Percentiles rank a stretch among this genome's conserved stretches.
These are phyloP conservation scores for Ceyx margarethae DNA, from an alignment of 2,113 vertebrate species.

Conservation along the genomic window DNA sequence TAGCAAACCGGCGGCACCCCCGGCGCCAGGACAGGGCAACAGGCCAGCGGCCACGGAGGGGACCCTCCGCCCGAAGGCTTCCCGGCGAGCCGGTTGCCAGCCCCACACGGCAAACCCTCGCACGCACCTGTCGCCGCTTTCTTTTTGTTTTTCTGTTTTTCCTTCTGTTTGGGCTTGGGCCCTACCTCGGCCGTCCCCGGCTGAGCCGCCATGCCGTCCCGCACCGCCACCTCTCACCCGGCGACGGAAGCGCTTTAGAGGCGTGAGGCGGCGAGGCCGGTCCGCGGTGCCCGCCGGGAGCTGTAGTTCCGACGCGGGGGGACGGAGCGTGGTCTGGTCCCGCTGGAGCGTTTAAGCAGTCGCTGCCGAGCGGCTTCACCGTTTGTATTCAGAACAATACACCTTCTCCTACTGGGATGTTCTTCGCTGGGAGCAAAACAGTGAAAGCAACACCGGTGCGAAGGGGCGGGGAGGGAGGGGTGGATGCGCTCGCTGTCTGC, in stretches of 20 bases:
- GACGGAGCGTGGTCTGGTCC: too few relatives aligned
- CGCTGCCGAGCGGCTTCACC: fast-evolving
- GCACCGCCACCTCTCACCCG: not conserved
- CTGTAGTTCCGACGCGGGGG: not conserved
- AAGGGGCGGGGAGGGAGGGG: too few relatives aligned
- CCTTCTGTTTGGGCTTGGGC: not conserved
- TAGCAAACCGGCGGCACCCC: not conserved
- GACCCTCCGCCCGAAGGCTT: not conserved
- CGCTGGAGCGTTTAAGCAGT: too few relatives aligned
- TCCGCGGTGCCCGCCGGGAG: not conserved
- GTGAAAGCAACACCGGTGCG: not conserved
- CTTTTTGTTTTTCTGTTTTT: not conserved
- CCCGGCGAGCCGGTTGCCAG: too few relatives aligned
- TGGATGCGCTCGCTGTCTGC: too few relatives aligned
- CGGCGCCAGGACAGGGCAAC: too few relatives aligned
- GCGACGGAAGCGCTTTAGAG: not conserved
- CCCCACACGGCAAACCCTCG: not conserved
- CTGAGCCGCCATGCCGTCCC: constrained; percentile 11
- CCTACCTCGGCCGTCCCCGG: fast-evolving
- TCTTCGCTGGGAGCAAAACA: not conserved
- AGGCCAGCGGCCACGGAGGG: not conserved
- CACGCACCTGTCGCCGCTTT: not conserved
- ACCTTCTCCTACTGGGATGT: fast-evolving
- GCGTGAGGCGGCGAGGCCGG: not conserved
- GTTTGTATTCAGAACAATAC: fast-evolving